A percentile compares a stretch with the other conserved stretches of the same genome.
Conservation (phyloP, 2,797 vertebrate species). For the Xerus rutilus region DNA sequence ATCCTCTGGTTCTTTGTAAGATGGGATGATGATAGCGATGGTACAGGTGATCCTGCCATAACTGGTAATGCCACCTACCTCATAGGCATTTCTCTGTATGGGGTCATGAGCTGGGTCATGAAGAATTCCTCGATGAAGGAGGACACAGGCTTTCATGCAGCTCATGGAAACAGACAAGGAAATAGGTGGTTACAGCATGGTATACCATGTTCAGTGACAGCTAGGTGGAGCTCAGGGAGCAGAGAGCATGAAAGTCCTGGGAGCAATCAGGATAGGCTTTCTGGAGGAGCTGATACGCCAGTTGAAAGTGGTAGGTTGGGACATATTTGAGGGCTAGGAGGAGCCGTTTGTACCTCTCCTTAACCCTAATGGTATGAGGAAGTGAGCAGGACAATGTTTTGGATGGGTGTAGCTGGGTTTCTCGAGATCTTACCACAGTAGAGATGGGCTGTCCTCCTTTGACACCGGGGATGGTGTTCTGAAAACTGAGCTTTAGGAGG, state of each 20-base stretch:
- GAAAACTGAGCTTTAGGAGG: neutral
- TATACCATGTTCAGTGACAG: neutral
- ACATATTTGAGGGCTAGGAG: neutral
- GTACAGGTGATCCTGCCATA: rapidly evolving
- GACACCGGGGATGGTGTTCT: neutral
- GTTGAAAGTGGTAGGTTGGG: neutral
- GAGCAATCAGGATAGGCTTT: neutral
- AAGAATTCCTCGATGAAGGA: neutral
- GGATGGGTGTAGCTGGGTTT: neutral
- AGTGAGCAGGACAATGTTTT: neutral
- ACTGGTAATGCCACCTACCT: neutral
- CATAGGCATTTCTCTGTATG: neutral
- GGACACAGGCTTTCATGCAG: neutral
- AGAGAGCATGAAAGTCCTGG: neutral
- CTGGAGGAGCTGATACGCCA: neutral
- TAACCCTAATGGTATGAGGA: neutral
- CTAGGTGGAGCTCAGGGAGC: neutral
- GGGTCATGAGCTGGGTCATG: neutral
- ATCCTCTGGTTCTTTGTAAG: neutral
- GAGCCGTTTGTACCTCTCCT: neutral
- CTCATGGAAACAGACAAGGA: neutral
- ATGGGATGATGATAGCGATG: neutral
- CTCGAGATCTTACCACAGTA: neutral
- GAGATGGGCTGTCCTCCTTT: neutral
- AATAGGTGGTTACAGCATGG: neutral